These are phyloP conservation scores for Thymelicus lineola DNA, from an alignment of 2,888 invertebrate species.

Conservation along the genomic window DNA sequence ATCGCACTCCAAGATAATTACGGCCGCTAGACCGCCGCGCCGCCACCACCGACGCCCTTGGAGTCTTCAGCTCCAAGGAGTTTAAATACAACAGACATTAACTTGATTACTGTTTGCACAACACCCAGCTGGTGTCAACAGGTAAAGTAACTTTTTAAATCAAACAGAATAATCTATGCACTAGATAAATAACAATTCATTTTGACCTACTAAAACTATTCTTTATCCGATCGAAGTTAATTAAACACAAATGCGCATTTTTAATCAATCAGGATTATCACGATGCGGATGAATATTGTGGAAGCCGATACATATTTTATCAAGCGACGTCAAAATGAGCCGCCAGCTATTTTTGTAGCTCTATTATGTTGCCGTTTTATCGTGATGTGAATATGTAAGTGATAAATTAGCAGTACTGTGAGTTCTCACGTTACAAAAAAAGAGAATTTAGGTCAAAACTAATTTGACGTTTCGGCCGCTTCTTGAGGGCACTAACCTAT, in stretches of 20 bases:
- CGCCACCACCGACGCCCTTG: constrained; percentile 35
- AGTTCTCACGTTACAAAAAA: constrained; percentile 7
- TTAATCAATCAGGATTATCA: background rate
- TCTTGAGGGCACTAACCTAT: constrained; percentile 6
- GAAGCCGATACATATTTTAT: constrained; percentile 16
- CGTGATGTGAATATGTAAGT: constrained; percentile 5
- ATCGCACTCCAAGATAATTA: constrained; percentile 44
- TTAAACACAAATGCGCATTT: background rate
- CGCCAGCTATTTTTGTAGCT: constrained; percentile 15
- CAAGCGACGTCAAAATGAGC: constrained; percentile 15
- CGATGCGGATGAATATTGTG: constrained; percentile 8
- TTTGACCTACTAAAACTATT: too few relatives aligned
- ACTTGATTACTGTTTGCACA: constrained; percentile 37
- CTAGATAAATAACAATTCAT: too few relatives aligned
- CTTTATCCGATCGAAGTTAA: too few relatives aligned
- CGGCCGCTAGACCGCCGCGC: constrained; percentile 21
- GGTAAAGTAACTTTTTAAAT: constrained; percentile 9
- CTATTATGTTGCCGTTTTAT: constrained; percentile 9
- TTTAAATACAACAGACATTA: constrained; percentile 41
- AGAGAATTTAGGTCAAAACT: constrained; percentile 8
- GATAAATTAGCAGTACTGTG: constrained; percentile 15
- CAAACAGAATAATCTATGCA: background rate
- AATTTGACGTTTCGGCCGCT: constrained; percentile 11
- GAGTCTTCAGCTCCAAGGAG: constrained; percentile 26
- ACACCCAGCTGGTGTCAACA: constrained; percentile 16